Percentiles rank a stretch among this genome's conserved stretches.
These are phyloP conservation scores for Agapornis roseicollis DNA, from an alignment of 2,113 vertebrate species.

Conservation along the genomic window DNA sequence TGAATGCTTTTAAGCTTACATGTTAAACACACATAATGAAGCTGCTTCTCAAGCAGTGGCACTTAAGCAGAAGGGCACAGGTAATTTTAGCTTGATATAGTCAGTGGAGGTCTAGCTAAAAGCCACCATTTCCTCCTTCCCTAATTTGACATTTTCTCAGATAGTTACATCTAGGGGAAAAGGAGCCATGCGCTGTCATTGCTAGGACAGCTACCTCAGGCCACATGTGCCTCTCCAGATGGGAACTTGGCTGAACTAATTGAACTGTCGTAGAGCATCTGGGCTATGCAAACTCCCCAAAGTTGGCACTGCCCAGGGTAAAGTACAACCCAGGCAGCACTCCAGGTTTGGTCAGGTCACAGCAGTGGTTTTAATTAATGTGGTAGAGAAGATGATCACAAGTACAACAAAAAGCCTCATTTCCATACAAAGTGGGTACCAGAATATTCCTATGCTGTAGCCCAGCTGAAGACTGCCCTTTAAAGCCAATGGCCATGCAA, in stretches of 20 bases:
- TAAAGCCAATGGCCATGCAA: not conserved
- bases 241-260: not conserved
- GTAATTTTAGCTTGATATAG: slow-evolving; percentile 12
- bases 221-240: not conserved
- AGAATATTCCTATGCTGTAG: not conserved
- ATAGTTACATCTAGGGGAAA: not conserved
- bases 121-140: not conserved
- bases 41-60: slow-evolving; percentile 11
- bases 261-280: not conserved
- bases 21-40: not conserved
- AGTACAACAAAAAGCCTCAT: not conserved
- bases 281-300: not conserved
- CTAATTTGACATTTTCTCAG: not conserved
- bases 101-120: not conserved
- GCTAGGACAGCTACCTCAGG: not conserved
- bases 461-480: not conserved
- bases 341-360: not conserved
- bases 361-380: not conserved
- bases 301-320: not conserved
- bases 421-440: not conserved
- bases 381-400: not conserved
- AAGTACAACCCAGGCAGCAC: not conserved
- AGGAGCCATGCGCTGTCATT: not conserved
- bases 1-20: not conserved
- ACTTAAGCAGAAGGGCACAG: not conserved